Evolutionary conservation across 2,888 invertebrate genomes (phyloP).

Genomic region (Hecatera dysodea): DNA sequence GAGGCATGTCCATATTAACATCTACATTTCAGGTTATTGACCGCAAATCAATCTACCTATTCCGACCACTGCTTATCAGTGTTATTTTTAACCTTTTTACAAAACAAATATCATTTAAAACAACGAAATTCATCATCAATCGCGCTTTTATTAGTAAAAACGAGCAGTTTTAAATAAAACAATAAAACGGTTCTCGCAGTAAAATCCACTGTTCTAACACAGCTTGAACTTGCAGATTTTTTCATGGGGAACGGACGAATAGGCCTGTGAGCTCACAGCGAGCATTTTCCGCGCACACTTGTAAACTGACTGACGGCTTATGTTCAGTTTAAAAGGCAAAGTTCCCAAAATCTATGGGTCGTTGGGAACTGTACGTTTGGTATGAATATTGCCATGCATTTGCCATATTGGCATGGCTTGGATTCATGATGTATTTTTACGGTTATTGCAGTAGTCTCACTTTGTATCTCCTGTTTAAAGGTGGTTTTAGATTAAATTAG

Average conservation of each 20-base stretch:
- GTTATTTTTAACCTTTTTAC: too few relatives aligned
- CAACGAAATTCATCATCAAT: too few relatives aligned
- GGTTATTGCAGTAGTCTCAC: background rate
- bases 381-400: background rate
- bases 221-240: background rate
- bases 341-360: background rate
- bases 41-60: too few relatives aligned
- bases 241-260: constrained; percentile 5
- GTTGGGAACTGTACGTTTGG: background rate
- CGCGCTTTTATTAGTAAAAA: too few relatives aligned
- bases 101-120: too few relatives aligned
- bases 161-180: background rate
- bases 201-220: background rate
- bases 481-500: background rate
- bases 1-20: too few relatives aligned
- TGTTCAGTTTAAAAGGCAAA: background rate
- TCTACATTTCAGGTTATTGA: too few relatives aligned
- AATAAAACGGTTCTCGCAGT: background rate
- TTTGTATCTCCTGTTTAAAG: background rate
- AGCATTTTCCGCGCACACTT: background rate
- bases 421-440: background rate
- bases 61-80: too few relatives aligned
- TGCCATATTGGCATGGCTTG: background rate
- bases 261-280: too few relatives aligned
- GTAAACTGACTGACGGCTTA: constrained; percentile 7